Conservation (phyloP, 2,888 invertebrate species). For the Thereva nobilitata region DNA sequence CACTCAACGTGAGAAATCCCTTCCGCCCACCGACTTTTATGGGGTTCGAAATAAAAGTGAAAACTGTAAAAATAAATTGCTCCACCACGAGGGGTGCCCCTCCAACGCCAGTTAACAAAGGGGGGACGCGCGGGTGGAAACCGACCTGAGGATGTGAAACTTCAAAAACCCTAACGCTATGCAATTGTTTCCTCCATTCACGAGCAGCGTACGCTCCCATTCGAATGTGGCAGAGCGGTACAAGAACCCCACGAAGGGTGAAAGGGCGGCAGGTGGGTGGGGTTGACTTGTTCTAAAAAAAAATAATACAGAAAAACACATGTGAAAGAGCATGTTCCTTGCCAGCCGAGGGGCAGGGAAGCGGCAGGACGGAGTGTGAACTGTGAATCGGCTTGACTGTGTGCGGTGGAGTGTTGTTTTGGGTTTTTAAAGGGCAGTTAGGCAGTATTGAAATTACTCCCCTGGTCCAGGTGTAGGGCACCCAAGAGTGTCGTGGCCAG, state of each 20-base stretch:
- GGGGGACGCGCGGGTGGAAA: conserved; percentile 14
- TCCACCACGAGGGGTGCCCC: background rate
- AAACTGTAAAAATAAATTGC: conserved; percentile 11
- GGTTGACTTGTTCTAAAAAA: conserved; percentile 5
- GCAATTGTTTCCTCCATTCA: conserved; percentile 27
- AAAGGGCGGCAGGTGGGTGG: background rate
- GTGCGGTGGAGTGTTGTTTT: conserved; percentile 53
- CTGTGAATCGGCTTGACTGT: conserved; percentile 13
- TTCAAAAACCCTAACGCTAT: background rate
- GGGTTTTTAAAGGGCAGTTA: conserved; percentile 60
- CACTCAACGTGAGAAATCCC: too few species aligned
- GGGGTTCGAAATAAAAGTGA: conserved; percentile 7
- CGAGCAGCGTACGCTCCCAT: conserved; percentile 1
- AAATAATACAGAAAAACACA: conserved; percentile 5
- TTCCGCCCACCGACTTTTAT: too few species aligned
- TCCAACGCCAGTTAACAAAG: background rate
- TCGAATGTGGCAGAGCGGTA: conserved; percentile 8
- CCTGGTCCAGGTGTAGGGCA: conserved; percentile 59
- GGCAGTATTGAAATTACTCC: conserved; percentile 57
- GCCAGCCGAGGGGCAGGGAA: conserved; percentile 11
- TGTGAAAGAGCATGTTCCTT: conserved; percentile 11
- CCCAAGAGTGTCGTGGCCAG: conserved; percentile 60
- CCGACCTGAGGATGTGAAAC: conserved; percentile 15
- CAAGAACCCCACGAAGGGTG: background rate
- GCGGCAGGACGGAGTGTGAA: background rate